Evolutionary conservation across 1,140 invertebrate genomes (phyloP), one percentile per base, ranked within the genome.

Genomic region (Scaptomyza montana): DNA sequence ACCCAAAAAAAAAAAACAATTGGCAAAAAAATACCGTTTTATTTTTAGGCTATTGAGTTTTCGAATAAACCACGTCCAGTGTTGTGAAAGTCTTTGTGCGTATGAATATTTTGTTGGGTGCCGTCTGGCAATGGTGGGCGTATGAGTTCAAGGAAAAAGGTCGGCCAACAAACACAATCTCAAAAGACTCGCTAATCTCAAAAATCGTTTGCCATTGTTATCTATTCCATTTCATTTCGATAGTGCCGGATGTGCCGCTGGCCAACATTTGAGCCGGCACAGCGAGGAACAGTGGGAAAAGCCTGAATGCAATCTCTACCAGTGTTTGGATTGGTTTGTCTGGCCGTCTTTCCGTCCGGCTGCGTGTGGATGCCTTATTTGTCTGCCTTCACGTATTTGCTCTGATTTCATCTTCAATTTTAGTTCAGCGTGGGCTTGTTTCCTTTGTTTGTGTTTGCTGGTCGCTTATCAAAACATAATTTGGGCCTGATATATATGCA

Each of bases 351-450:
- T 3, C 33, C 2, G 33, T 7, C 30, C 36, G 43, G 6, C 25
- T 50, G 28, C 43, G 19, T 45, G n/a, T 62, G 55, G 56, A 25
- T 41, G 36, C 8, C 13, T 59, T 78, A 66, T 82, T 67, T 78
- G 80, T 43, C 59, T 36, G 65, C 53, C 57, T 67, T 39, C n/a
- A 8, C n/a, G n/a, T 81, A 74, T 81, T 82, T 82, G 79, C 70
- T 65, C 76, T 80, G 80, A 80, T 85, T 84, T 74, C 73, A 85
- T 84, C 80, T 84, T 84, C 72, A 84, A 82, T 84, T 82, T 85
- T 33, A 51, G 61, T n/a, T 67, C 4, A 67, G 49, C 66, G 62
- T 59, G 51, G 49, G 54, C 33, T 33, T 21, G 13, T 7, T 36
- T 50, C n/a, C 9, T 21, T 36, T 45, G 21, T 71, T 70, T 82